phyloP scores from a whole-genome alignment of 1,140 invertebrate species.

The Anoplophora glabripennis region DNA sequence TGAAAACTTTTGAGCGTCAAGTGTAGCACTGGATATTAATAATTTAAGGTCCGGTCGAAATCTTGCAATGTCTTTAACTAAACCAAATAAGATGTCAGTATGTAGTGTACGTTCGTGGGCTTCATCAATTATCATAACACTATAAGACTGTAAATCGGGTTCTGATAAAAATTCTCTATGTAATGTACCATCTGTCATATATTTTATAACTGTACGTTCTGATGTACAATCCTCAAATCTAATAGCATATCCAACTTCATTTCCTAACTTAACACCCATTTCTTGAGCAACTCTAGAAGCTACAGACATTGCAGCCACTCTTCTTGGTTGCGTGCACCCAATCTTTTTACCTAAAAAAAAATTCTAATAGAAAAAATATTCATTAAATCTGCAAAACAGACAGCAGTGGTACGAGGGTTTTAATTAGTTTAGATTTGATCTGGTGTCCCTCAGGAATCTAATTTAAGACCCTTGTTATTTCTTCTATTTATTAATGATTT shows the following conservation, averaged over 20 bases:
- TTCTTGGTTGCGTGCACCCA: constrained; percentile 92
- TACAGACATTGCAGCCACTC: constrained; percentile 99
- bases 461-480: too few relatives aligned
- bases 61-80: constrained; percentile 96
- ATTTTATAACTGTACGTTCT: constrained; percentile 95
- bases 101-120: constrained; percentile 96
- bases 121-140: constrained; percentile 99
- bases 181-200: constrained; percentile 99
- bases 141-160: constrained; percentile 91
- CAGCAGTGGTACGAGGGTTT: too few relatives aligned
- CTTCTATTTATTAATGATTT: too few relatives aligned
- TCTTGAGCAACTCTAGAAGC: constrained; percentile 98
- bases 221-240: constrained; percentile 99
- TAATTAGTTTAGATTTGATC: too few relatives aligned
- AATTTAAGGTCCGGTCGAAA: constrained; percentile 94
- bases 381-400: too few relatives aligned
- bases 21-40: constrained; percentile 94
- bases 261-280: constrained; percentile 97
- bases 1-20: constrained; percentile 98
- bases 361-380: too few relatives aligned
- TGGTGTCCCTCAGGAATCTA: too few relatives aligned
- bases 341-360: constrained; percentile 61
- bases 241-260: constrained; percentile 99
- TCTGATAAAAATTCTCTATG: constrained; percentile 96
- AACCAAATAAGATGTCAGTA: constrained; percentile 97